These are phyloP conservation scores for Zapus hudsonius DNA, from an alignment of 2,113 vertebrate genomes.

Conservation along the genomic window DNA sequence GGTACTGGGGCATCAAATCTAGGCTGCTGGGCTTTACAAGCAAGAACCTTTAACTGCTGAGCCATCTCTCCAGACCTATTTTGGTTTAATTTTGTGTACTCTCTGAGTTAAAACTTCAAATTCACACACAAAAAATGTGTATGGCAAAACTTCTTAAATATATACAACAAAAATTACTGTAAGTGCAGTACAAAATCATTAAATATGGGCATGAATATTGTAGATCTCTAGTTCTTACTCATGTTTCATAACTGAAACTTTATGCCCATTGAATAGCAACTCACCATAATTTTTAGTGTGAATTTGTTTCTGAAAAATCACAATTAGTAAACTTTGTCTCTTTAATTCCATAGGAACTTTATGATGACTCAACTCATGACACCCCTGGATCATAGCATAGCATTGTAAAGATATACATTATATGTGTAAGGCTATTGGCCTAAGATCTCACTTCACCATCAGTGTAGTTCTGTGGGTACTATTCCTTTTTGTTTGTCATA, in stretches of 20 bases:
- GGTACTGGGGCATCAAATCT: too few species aligned
- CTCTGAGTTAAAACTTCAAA: background rate
- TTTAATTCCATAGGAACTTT: background rate
- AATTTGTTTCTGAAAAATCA: constrained; percentile 16
- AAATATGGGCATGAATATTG: background rate
- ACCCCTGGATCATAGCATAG: background rate
- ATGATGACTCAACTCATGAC: background rate
- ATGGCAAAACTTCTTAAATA: too few species aligned
- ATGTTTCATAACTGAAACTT: background rate
- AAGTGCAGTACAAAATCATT: too few species aligned
- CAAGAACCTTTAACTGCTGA: too few species aligned
- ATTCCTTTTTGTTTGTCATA: background rate
- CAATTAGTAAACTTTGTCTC: background rate
- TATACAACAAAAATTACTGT: too few species aligned
- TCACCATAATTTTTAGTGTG: background rate
- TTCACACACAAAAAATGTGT: background rate
- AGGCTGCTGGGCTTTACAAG: too few species aligned
- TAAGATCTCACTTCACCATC: background rate
- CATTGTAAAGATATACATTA: background rate
- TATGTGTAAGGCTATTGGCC: background rate
- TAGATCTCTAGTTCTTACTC: background rate
- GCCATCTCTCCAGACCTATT: background rate
- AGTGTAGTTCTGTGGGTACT: background rate
- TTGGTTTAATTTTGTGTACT: background rate
- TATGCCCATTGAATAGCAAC: background rate